phyloP scores from a whole-genome alignment of 2,113 vertebrate genomes.

The Chaetura pelagica region DNA sequence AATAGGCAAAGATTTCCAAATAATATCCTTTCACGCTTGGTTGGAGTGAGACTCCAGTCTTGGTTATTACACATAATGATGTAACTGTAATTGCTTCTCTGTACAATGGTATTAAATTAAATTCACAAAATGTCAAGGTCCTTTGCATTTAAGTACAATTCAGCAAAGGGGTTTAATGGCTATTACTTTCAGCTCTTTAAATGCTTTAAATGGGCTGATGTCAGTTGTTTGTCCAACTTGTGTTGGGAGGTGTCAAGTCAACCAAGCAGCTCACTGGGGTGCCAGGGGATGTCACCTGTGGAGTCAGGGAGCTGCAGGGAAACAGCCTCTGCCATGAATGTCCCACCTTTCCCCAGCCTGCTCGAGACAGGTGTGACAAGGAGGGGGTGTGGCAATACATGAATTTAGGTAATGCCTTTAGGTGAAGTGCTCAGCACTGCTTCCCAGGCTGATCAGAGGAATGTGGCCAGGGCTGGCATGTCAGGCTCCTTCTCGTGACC shows the following conservation, averaged over 20 bases:
- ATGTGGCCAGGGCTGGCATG: fast-evolving
- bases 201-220: neutral
- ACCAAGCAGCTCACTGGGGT: neutral
- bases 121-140: conserved; percentile 52
- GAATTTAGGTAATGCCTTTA: neutral
- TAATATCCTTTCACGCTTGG: neutral
- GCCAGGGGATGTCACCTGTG: neutral
- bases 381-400: fast-evolving
- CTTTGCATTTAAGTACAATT: conserved; percentile 7
- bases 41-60: neutral
- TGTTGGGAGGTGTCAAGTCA: neutral
- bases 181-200: neutral
- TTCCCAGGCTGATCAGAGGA: neutral
- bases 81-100: conserved; percentile 57
- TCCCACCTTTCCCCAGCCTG: too few relatives aligned
- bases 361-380: fast-evolving
- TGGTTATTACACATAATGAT: conserved; percentile 10
- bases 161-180: neutral
- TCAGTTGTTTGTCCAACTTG: neutral
- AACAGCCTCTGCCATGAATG: neutral
- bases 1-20: neutral
- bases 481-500: neutral
- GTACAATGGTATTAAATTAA: conserved; percentile 46
- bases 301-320: fast-evolving
- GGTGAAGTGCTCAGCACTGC: fast-evolving